phyloP scores from a whole-genome alignment of 2,888 invertebrate species.

The Trichacis sp. region DNA sequence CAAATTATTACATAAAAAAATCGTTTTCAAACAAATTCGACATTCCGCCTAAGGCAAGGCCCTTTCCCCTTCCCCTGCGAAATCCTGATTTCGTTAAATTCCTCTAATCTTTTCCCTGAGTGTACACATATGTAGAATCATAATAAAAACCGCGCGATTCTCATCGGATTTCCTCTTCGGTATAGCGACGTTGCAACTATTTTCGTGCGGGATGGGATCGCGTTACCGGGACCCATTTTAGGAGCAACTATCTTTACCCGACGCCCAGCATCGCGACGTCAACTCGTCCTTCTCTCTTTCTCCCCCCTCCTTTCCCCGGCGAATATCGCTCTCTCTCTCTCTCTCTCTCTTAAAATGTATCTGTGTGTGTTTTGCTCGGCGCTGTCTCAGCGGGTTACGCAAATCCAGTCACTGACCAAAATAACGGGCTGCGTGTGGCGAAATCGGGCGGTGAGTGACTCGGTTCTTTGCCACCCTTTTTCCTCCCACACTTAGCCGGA shows the following conservation, averaged over 20 bases:
- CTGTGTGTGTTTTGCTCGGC: conserved; percentile 42
- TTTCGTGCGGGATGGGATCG: conserved; percentile 73
- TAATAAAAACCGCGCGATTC: conserved; percentile 51
- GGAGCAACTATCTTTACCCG: conserved; percentile 73
- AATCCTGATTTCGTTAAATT: no score
- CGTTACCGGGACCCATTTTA: conserved; percentile 77
- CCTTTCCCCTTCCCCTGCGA: no score
- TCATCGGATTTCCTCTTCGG: conserved; percentile 46
- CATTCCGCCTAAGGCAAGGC: no score
- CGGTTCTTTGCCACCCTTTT: conserved; percentile 26
- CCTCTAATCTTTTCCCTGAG: no score
- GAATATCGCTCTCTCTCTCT: conserved; percentile 23
- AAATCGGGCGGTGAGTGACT: conserved; percentile 38
- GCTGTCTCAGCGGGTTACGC: conserved; percentile 55
- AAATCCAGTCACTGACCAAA: conserved; percentile 66
- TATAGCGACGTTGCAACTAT: conserved; percentile 67
- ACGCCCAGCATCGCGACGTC: conserved; percentile 56
- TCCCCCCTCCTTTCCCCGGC: conserved; percentile 34
- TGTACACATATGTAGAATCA: no score
- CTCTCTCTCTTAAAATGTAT: no score
- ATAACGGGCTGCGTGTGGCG: conserved; percentile 51
- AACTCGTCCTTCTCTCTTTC: conserved; percentile 23
- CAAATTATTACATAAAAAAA: no score
- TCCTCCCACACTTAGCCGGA: conserved; percentile 21
- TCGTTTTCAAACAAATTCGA: no score